These are phyloP conservation scores for Athrips mouffetella DNA, from an alignment of 2,888 invertebrate genomes.

Conservation along the genomic window DNA sequence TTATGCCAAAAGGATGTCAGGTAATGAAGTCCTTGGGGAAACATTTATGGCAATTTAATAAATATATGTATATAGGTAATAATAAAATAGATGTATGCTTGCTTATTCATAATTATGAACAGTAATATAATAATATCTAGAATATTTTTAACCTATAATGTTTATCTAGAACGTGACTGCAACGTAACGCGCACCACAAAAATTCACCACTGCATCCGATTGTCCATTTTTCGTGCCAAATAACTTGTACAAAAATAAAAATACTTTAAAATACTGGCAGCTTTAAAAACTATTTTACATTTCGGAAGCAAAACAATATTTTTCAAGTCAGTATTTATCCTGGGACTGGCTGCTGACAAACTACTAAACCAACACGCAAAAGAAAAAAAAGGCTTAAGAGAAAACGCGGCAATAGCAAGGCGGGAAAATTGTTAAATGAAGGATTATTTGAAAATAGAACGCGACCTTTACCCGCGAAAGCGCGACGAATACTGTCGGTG, in stretches of 20 bases:
- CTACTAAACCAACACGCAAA: conserved; percentile 4
- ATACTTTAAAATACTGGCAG: neutral
- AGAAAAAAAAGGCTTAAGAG: conserved; percentile 16
- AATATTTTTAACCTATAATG: no score
- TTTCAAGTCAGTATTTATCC: no score
- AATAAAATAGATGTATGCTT: no score
- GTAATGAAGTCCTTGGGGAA: no score
- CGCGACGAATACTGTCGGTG: conserved; percentile 31
- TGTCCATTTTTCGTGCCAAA: neutral
- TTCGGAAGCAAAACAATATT: neutral
- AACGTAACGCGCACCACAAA: neutral
- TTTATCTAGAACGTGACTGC: no score
- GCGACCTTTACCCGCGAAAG: conserved; percentile 29
- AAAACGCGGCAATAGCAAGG: conserved; percentile 23
- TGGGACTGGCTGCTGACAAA: conserved; percentile 13
- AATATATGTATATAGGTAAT: no score
- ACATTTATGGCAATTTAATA: no score
- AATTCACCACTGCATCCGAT: neutral
- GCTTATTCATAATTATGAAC: no score
- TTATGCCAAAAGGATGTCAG: no score
- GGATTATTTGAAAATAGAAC: conserved; percentile 23
- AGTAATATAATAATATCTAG: no score
- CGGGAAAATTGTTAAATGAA: conserved; percentile 32
- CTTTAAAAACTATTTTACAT: neutral
- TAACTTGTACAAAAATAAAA: neutral